phyloP scores from a whole-genome alignment of 2,888 invertebrate genomes.

The Oithona nana region DNA sequence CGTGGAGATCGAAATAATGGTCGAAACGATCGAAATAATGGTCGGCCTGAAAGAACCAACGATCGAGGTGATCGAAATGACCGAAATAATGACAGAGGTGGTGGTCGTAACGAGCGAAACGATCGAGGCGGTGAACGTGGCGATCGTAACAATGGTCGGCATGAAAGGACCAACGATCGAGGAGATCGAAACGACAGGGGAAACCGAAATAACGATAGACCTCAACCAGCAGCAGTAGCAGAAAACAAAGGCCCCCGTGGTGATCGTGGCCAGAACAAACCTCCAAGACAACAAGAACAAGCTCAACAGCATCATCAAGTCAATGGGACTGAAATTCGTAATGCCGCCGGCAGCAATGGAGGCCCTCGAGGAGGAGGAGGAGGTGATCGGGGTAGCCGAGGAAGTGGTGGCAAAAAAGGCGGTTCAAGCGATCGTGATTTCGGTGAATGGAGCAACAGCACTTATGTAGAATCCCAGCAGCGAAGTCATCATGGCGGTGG shows the following conservation, averaged over 20 bases:
- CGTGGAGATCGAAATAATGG: background rate
- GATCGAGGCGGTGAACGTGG: background rate
- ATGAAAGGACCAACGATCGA: background rate
- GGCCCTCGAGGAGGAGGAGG: background rate
- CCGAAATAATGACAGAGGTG: background rate
- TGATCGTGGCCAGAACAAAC: background rate
- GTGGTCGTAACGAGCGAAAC: background rate
- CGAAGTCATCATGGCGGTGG: background rate
- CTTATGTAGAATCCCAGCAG: constrained; percentile 1
- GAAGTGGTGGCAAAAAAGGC: background rate
- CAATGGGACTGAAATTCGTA: background rate
- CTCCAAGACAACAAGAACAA: background rate
- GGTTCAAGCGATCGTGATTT: constrained; percentile 7
- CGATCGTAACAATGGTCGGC: background rate
- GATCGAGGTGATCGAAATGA: background rate
- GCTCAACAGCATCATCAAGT: background rate
- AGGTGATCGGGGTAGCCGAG: background rate
- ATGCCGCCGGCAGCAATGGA: background rate
- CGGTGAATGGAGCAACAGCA: constrained; percentile 11
- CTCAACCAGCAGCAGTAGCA: background rate
- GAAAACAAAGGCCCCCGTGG: background rate
- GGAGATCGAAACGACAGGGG: background rate
- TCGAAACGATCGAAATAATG: background rate
- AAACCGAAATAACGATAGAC: background rate
- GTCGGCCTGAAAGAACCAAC: background rate